Conservation (phyloP, 2,113 vertebrate genomes). For the Odobenus rosmarus region DNA sequence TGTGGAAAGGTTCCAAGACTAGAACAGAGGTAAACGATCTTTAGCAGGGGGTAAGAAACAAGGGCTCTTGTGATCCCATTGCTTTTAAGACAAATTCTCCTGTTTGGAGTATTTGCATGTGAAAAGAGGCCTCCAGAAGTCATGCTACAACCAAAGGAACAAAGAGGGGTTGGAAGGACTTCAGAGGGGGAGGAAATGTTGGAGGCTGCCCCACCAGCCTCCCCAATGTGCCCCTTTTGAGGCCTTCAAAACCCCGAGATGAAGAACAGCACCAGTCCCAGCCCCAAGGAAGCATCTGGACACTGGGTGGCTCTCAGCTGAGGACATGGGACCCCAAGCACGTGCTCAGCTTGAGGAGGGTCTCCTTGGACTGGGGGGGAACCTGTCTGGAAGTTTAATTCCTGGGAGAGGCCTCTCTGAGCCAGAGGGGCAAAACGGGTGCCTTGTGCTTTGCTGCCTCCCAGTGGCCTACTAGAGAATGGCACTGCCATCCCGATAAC, state of each 20-base stretch:
- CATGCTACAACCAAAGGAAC: neutral
- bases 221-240: neutral
- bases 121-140: neutral
- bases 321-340: neutral
- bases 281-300: neutral
- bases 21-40: neutral
- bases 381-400: neutral
- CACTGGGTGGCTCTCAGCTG: neutral
- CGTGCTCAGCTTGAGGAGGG: too few species aligned
- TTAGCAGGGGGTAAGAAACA: neutral
- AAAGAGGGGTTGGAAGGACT: neutral
- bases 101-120: neutral
- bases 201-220: neutral
- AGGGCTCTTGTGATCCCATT: neutral
- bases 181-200: neutral
- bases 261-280: neutral
- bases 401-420: neutral
- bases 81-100: neutral
- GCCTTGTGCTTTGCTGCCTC: conserved; percentile 16
- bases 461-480: neutral
- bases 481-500: neutral
- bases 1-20: neutral
- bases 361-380: neutral
- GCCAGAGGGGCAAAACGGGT: fast-evolving
- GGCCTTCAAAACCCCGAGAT: neutral